These are phyloP conservation scores for Myotis brandtii DNA, from an alignment of 2,113 vertebrate genomes.

Conservation along the genomic window DNA sequence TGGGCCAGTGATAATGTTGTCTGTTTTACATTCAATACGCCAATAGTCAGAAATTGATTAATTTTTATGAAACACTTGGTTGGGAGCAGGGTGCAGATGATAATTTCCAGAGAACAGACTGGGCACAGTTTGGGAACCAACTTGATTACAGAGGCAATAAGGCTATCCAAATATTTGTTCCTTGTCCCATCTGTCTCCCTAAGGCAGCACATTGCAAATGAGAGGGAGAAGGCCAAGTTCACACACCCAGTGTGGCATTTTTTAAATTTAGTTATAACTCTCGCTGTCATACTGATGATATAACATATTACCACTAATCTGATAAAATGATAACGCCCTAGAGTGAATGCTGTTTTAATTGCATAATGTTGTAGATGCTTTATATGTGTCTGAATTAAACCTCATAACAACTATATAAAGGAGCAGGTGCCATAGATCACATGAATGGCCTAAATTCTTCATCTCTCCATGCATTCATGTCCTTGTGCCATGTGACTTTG, in stretches of 20 bases:
- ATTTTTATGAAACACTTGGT: conserved; percentile 56
- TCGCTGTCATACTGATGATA: background rate
- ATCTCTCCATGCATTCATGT: background rate
- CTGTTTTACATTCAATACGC: background rate
- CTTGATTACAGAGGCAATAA: conserved; percentile 34
- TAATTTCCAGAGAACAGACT: conserved; percentile 66
- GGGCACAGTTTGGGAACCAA: conserved; percentile 69
- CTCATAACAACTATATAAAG: background rate
- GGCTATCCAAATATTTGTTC: conserved; percentile 75
- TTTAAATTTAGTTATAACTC: conserved; percentile 36
- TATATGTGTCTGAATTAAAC: background rate
- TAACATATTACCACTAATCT: conserved; percentile 18
- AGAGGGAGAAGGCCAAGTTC: conserved; percentile 49
- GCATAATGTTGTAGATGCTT: background rate
- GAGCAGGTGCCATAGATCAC: background rate
- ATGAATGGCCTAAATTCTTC: background rate
- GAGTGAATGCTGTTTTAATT: conserved; percentile 14
- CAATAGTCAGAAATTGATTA: conserved; percentile 36
- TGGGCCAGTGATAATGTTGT: background rate
- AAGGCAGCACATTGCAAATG: conserved; percentile 25
- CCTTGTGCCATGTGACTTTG: background rate
- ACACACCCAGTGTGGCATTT: background rate
- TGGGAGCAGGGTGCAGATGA: conserved; percentile 47
- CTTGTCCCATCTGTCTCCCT: conserved; percentile 67
- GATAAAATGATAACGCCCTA: background rate